These are phyloP conservation scores for Eristalis pertinax DNA, from an alignment of 2,888 invertebrate species.

Conservation along the genomic window DNA sequence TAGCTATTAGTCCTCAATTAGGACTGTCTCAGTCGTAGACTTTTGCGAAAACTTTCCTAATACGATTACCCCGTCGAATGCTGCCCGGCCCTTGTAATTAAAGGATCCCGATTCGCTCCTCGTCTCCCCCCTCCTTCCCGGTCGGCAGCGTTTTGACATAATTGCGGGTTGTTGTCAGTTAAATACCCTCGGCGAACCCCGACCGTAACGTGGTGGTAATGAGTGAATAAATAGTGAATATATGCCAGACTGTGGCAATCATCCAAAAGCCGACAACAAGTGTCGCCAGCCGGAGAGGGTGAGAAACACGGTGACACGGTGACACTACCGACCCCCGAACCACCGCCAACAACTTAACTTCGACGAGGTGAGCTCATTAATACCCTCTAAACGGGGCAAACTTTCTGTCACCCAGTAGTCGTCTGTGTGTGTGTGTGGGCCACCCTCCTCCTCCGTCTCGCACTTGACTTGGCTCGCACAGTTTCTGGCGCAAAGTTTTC, in stretches of 20 bases:
- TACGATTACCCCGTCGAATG: constrained; percentile 12
- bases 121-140: no score
- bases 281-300: not conserved
- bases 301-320: not conserved
- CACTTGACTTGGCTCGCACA: not conserved
- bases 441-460: not conserved
- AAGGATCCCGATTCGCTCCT: not conserved
- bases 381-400: constrained; percentile 21
- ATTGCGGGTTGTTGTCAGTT: constrained; percentile 12
- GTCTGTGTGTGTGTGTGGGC: not conserved
- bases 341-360: constrained; percentile 24
- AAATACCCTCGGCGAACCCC: constrained; percentile 4
- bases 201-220: not conserved
- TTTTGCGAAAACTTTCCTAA: constrained; percentile 9
- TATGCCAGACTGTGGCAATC: constrained; percentile 9
- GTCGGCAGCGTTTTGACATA: not conserved
- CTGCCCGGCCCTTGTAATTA: constrained; percentile 4
- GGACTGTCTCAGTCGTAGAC: constrained; percentile 1
- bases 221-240: not conserved
- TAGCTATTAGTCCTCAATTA: constrained; percentile 36
- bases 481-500: not conserved
- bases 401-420: constrained; percentile 16
- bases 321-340: not conserved
- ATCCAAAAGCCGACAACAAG: constrained; percentile 27
- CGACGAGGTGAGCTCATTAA: constrained; percentile 51